phyloP scores from a whole-genome alignment of 2,113 vertebrate species.

The Bubo blakistoni region DNA sequence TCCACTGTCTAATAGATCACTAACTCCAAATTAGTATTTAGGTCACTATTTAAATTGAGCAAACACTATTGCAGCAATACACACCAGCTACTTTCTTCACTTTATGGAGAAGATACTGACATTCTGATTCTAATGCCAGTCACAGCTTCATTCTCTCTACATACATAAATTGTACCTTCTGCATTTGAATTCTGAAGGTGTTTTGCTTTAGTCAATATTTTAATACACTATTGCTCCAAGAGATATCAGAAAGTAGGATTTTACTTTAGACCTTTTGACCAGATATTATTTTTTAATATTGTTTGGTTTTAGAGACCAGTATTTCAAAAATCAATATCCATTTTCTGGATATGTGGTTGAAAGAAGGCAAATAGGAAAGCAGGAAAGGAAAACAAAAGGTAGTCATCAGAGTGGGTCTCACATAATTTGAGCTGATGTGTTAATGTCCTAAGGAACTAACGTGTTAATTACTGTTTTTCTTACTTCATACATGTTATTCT shows the following conservation, averaged over 20 bases:
- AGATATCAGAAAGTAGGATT: neutral
- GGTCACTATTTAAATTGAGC: neutral
- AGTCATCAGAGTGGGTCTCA: neutral
- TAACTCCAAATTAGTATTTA: neutral
- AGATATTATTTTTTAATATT: neutral
- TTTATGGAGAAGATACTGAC: neutral
- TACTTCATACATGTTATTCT: neutral
- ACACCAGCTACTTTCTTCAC: accelerated
- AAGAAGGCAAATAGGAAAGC: neutral
- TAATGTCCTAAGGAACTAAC: neutral
- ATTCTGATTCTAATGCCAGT: neutral
- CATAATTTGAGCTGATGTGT: neutral
- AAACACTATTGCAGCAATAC: neutral
- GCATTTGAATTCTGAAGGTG: neutral
- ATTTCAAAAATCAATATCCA: neutral
- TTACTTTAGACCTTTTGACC: neutral
- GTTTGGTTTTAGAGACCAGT: neutral
- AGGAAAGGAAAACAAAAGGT: neutral
- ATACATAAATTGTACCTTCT: neutral
- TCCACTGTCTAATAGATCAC: neutral
- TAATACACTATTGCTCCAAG: neutral
- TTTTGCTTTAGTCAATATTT: neutral
- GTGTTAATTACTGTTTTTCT: neutral
- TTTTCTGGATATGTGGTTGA: neutral
- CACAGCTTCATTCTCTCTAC: neutral